Evolutionary conservation across 1,140 invertebrate species (phyloP), one percentile per base, ranked within the genome.

Genomic region (Aphelenchoides fujianensis): DNA sequence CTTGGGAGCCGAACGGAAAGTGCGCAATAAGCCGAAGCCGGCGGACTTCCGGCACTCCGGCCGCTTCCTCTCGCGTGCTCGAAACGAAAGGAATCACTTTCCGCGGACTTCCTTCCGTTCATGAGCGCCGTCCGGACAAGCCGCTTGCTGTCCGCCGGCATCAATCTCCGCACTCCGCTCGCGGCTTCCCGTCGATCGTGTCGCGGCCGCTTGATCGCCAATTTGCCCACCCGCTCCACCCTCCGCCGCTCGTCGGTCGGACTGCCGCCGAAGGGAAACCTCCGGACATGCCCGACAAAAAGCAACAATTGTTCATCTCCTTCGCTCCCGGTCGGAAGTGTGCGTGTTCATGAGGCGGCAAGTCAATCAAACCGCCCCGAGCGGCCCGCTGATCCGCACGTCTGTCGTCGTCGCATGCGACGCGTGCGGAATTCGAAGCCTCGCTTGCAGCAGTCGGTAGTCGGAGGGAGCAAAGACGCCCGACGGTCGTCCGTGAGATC

Each of bases 281-380:
- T 48, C 23, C 23, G 41, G 12, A 48, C 12, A 23, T 16, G 12
- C 12, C 23, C 41, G 23, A 48, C 41, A 48, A 48, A 48, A 48
- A 48, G 41, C 41, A 48, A 48, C 41, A 48, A 48, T 48, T 48
- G 41, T 48, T 48, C 23, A n/a, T n/a, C n/a, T n/a, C n/a, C n/a
- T n/a, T n/a, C n/a, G n/a, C n/a, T n/a, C n/a, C n/a, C 23, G 41
- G 41, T 48, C 12, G 23, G 41, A 16, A 48, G 41, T 48, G 41
- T 48, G 41, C 23, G 41, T 48, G 41, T 48, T 48, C 41, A 48
- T 48, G 41, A 48, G 41, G 41, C n/a, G n/a, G 23, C 41, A 48
- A 48, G 41, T 48, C 41, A 23, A 48, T 48, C 41, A 48, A 48
- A 16, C n/a, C n/a, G n/a, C n/a, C n/a, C n/a, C n/a, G n/a, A n/a